Conservation (phyloP, 1,140 invertebrate species). For the Hyposmocoma kahamanoa region DNA sequence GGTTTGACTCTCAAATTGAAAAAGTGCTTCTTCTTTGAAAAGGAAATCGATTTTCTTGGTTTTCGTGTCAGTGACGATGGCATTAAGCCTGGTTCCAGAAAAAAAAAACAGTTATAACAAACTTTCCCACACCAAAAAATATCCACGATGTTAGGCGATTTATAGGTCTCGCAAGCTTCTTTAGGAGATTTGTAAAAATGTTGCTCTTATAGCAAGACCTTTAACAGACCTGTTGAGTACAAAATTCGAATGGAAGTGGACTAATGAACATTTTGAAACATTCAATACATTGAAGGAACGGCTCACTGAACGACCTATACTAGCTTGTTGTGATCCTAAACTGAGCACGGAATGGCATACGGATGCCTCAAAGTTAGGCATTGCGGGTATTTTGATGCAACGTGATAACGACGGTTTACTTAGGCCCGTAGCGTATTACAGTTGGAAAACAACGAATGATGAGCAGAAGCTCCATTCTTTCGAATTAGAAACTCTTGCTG, state of each 20-base stretch:
- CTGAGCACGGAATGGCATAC: conserved; percentile 12
- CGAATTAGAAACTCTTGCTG: conserved; percentile 41
- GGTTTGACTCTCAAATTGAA: conserved; percentile 15
- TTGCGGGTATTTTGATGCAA: conserved; percentile 16
- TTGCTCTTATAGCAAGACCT: neutral
- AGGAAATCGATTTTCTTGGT: conserved; percentile 2
- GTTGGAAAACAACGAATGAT: conserved; percentile 22
- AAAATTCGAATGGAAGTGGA: conserved; percentile 10
- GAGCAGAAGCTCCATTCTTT: conserved; percentile 44
- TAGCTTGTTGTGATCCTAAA: conserved; percentile 10
- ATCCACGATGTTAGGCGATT: conserved; percentile 9
- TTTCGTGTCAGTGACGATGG: conserved; percentile 7
- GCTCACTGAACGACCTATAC: conserved; percentile 1
- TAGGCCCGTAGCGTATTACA: conserved; percentile 35
- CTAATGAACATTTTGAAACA: conserved; percentile 1
- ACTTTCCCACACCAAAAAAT: conserved; percentile 12
- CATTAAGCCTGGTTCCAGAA: conserved; percentile 12
- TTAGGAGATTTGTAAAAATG: neutral
- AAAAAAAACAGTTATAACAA: conserved; percentile 10
- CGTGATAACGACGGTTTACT: conserved; percentile 9
- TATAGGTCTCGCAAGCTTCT: conserved; percentile 1
- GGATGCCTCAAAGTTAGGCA: conserved; percentile 16
- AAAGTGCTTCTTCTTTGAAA: conserved; percentile 21
- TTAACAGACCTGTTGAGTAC: conserved; percentile 11
- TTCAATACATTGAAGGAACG: neutral